Percentiles rank a stretch among this genome's conserved stretches.
Evolutionary conservation across 2,888 invertebrate species (phyloP).

Genomic region (Mimumesa dahlbomi): DNA sequence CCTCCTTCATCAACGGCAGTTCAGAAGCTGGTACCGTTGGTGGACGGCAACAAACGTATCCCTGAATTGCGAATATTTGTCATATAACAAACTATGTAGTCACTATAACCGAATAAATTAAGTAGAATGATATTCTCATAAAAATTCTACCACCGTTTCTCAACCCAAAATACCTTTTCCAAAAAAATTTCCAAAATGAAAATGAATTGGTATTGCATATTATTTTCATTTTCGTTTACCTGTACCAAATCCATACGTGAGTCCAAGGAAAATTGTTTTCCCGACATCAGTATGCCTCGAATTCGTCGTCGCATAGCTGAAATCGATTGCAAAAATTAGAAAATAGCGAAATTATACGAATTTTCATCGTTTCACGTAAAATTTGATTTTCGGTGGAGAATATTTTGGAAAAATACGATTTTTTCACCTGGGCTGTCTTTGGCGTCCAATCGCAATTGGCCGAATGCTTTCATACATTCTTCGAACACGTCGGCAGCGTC

Average conservation of each 20-base stretch:
- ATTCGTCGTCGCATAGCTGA: constrained; percentile 92
- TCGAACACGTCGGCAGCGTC: constrained; percentile 89
- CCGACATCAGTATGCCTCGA: constrained; percentile 93
- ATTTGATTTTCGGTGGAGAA: too few species aligned
- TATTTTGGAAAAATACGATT: too few species aligned
- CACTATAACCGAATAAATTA: too few species aligned
- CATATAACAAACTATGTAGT: too few species aligned
- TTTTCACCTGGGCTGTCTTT: constrained; percentile 88
- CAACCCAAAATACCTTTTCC: too few species aligned
- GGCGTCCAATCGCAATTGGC: constrained; percentile 86
- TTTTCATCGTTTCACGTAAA: background rate
- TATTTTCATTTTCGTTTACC: constrained; percentile 72
- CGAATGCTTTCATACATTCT: constrained; percentile 87
- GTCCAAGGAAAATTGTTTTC: constrained; percentile 95
- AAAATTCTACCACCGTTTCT: too few species aligned
- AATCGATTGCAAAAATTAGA: too few species aligned
- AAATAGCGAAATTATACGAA: too few species aligned
- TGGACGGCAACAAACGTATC: constrained; percentile 74
- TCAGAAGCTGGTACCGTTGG: constrained; percentile 75
- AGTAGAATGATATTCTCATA: too few species aligned
- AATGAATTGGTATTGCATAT: too few species aligned
- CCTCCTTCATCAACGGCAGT: constrained; percentile 82
- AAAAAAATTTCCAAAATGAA: too few species aligned
- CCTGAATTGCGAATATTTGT: too few species aligned
- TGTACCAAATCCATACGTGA: constrained; percentile 95